These are phyloP conservation scores for Megalurothrips usitatus DNA, from an alignment of 2,888 invertebrate genomes.

Conservation along the genomic window DNA sequence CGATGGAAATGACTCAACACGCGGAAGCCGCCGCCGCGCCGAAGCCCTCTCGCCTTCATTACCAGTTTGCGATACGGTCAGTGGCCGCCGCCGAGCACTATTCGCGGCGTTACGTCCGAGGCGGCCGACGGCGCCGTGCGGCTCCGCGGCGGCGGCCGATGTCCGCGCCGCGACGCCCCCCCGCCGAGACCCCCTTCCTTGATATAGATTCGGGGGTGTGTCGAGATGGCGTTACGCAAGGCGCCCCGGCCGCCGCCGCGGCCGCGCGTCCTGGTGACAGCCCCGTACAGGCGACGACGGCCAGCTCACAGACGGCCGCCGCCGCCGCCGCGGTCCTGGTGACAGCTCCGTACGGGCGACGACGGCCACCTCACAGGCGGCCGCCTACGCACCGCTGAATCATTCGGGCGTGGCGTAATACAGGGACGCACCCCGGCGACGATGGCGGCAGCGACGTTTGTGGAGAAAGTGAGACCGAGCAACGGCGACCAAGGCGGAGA, in stretches of 20 bases:
- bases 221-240: too few species aligned
- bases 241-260: not conserved
- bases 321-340: not conserved
- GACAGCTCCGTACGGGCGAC: not conserved
- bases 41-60: not conserved
- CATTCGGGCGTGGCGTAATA: too few species aligned
- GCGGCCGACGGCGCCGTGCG: not conserved
- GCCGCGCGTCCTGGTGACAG: not conserved
- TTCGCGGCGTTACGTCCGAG: not conserved
- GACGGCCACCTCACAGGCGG: not conserved
- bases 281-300: not conserved
- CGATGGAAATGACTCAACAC: slow-evolving; percentile 23
- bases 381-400: too few species aligned
- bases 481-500: too few species aligned
- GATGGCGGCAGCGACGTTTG: too few species aligned
- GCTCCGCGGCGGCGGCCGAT: not conserved
- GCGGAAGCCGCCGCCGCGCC: not conserved
- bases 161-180: not conserved
- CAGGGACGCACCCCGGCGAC: too few species aligned
- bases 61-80: not conserved
- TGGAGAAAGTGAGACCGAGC: too few species aligned
- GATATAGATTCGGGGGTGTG: too few species aligned
- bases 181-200: too few species aligned
- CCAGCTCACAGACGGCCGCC: too few species aligned
- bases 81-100: not conserved